Conservation (phyloP, 2,888 invertebrate genomes). For the Eueremaeus valkanovi region DNA sequence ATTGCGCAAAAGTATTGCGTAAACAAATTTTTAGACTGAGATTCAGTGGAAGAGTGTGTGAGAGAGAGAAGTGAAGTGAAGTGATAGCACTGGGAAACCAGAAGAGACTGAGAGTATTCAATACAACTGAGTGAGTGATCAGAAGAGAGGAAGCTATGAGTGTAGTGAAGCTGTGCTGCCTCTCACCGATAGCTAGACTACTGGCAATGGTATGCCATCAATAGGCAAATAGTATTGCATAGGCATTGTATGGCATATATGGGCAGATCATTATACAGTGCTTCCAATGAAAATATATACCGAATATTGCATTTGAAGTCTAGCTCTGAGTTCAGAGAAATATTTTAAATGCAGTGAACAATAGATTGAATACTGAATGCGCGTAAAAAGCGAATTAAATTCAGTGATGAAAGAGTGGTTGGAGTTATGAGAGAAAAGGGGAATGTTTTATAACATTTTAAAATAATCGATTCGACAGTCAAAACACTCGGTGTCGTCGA, state of each 20-base stretch:
- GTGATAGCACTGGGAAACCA: constrained; percentile 23
- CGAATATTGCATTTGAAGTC: neutral
- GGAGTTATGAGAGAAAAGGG: constrained; percentile 3
- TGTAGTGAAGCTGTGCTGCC: constrained; percentile 17
- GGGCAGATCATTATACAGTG: neutral
- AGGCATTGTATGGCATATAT: neutral
- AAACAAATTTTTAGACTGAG: neutral
- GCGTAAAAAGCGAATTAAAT: constrained; percentile 6
- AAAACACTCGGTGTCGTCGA: neutral
- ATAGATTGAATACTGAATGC: neutral
- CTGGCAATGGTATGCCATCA: neutral
- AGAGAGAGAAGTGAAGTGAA: neutral
- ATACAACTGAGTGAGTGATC: neutral
- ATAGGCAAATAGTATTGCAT: constrained; percentile 15
- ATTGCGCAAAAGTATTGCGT: constrained; percentile 28
- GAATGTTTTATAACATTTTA: constrained; percentile 28
- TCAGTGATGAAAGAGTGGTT: constrained; percentile 26
- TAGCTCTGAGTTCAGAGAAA: too few relatives aligned
- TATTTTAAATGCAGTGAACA: too few relatives aligned
- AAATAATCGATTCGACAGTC: constrained; percentile 16
- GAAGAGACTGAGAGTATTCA: constrained; percentile 29
- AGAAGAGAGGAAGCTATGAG: neutral
- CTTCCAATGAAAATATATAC: neutral
- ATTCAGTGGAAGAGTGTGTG: neutral
- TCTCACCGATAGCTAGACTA: neutral